Evolutionary conservation across 2,113 vertebrate genomes (phyloP).

Genomic region (Paradoxurus hermaphroditus): DNA sequence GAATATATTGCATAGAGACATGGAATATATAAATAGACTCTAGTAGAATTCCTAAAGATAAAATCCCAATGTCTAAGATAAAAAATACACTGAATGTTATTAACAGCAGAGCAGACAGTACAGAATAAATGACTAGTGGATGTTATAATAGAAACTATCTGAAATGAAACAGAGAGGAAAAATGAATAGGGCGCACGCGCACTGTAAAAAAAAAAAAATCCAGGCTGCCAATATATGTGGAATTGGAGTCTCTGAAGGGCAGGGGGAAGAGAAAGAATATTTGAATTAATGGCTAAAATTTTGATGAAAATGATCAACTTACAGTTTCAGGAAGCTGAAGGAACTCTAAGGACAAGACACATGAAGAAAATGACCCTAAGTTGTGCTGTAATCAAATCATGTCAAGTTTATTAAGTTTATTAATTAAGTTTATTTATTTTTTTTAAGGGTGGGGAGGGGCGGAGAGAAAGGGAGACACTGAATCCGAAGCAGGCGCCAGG

Average conservation of each 20-base stretch:
- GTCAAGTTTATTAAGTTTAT: no score
- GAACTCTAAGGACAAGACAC: background rate
- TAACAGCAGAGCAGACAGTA: background rate
- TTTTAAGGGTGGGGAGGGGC: no score
- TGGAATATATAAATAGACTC: background rate
- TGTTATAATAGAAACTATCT: background rate
- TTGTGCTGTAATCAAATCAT: background rate
- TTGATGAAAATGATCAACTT: background rate
- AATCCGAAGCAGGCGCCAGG: no score
- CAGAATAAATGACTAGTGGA: background rate
- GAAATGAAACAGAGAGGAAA: background rate
- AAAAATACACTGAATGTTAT: background rate
- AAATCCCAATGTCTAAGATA: background rate
- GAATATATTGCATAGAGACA: background rate
- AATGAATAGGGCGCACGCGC: background rate
- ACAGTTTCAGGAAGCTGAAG: background rate
- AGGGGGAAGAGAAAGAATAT: background rate
- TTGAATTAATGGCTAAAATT: background rate
- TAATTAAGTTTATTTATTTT: no score
- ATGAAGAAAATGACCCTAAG: background rate
- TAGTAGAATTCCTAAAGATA: background rate
- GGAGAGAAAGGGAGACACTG: no score
- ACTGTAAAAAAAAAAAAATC: background rate
- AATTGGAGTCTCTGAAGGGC: background rate
- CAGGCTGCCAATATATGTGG: background rate